phyloP scores from a whole-genome alignment of 2,113 vertebrate species.

The Verasper variegatus region DNA sequence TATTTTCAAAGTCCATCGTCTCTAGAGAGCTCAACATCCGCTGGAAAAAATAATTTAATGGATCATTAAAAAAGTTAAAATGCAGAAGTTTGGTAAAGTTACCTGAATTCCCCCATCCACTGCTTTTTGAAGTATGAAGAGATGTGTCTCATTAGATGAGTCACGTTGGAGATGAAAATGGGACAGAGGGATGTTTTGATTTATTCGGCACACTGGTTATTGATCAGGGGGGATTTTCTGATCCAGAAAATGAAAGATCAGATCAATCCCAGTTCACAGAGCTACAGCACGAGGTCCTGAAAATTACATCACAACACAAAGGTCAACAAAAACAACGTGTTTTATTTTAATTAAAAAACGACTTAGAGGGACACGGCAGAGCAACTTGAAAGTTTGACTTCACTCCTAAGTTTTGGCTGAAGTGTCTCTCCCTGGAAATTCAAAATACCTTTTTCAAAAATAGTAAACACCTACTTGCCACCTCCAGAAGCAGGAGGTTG shows the following conservation, averaged over 20 bases:
- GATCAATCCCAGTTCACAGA: background rate
- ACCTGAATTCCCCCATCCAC: background rate
- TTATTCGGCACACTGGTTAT: no score
- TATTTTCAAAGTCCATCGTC: slow-evolving; percentile 2
- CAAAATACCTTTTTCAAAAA: no score
- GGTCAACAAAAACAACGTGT: no score
- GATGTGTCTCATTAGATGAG: background rate
- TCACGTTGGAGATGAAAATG: background rate
- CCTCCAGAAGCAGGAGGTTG: background rate
- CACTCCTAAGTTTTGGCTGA: no score
- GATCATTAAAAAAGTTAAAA: slow-evolving; percentile 5
- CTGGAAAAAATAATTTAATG: background rate
- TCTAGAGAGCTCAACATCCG: background rate
- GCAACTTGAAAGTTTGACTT: no score
- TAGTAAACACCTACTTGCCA: no score
- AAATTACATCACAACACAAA: background rate
- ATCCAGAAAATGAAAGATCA: background rate
- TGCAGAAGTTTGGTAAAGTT: background rate
- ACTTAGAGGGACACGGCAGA: no score
- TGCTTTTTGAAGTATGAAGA: background rate
- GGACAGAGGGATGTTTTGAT: background rate
- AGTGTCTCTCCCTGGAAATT: no score
- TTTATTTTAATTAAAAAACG: no score
- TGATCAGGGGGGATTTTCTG: no score
- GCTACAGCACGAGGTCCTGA: background rate